Base-by-base conservation (phyloP, 2,797 vertebrate genomes). In the Lacerta agilis region DNA sequence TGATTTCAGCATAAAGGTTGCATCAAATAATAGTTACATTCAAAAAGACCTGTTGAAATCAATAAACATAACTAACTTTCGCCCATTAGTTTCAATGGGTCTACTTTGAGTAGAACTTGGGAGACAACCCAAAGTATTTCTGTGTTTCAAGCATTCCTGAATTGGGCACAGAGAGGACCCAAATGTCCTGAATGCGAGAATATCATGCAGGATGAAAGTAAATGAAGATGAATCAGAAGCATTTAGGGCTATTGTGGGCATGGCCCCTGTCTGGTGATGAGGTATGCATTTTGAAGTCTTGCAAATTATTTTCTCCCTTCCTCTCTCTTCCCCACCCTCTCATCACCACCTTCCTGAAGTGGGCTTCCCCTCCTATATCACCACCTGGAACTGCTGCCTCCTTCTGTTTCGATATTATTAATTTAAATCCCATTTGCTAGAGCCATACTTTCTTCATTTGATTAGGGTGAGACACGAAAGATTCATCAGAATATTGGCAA, bases 401-500 rank as follows among this genome's bases (percentile, higher is more conserved):
- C 82, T 83, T 71, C 45, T 81, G 49, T 88, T 84, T 85, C 69
- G 33, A 15, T 80, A 71, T 78, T 85, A 81, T 85, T 89, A 80
- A 85, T 85, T 75, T 85, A 73, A 41, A 80, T 79, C 61, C 69
- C 71, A 89, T 89, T 89, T 89, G 78, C 78, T 33, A 81, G 58
- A 89, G 78, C 33, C 43, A 81, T 75, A 81, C 41, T 67, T 85
- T 89, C 83, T 85, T 81, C 69, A 89, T 85, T 89, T 85, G 69
- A 89, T 89, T 85, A 85, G 55, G 67, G 41, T 49, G 71, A 85
- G 78, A 67, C 78, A 85, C 77, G 27, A 49, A 85, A 85, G 41
- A 81, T 67, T 89, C 78, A 92, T 92, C 89, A 94, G 91, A 93
- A 86, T 80, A 33, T 6, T 64, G 80, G 87, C 77, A 85, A 86